phyloP scores from a whole-genome alignment of 2,888 invertebrate genomes.

The Deilephila elpenor region DNA sequence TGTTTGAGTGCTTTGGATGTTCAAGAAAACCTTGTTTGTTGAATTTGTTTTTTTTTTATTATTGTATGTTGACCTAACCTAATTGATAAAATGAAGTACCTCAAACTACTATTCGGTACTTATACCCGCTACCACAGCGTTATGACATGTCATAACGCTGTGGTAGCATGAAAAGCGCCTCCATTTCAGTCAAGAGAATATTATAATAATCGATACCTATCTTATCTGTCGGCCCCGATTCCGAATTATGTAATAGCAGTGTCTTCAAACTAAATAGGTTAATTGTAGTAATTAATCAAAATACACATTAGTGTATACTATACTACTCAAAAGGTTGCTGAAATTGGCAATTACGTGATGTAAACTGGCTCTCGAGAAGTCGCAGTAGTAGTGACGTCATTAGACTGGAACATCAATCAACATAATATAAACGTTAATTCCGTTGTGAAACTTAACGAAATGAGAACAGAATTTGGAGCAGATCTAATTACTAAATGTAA shows the following conservation, averaged over 20 bases:
- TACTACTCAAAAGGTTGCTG: background rate
- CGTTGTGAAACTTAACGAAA: conserved; percentile 3
- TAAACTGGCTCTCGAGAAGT: background rate
- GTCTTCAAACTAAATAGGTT: background rate
- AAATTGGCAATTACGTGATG: conserved; percentile 10
- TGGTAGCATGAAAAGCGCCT: background rate
- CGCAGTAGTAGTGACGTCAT: background rate
- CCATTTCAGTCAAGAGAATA: background rate
- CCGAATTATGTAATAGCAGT: background rate
- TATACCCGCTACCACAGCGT: background rate
- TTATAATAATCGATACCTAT: background rate
- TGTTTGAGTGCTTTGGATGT: too few species aligned
- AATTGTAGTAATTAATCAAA: conserved; percentile 2
- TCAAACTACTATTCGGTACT: too few species aligned
- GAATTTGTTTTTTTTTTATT: too few species aligned
- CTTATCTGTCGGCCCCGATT: background rate
- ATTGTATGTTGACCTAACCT: too few species aligned
- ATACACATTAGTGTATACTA: background rate
- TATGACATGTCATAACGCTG: too few species aligned
- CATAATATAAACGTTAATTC: conserved; percentile 1
- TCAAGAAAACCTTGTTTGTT: too few species aligned
- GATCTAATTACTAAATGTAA: background rate
- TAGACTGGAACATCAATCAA: background rate
- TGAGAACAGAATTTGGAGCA: background rate
- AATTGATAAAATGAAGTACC: too few species aligned